A percentile compares a stretch with the other conserved stretches of the same genome.
phyloP scores from a whole-genome alignment of 2,113 vertebrate species.

The Vulpes ferrilata region DNA sequence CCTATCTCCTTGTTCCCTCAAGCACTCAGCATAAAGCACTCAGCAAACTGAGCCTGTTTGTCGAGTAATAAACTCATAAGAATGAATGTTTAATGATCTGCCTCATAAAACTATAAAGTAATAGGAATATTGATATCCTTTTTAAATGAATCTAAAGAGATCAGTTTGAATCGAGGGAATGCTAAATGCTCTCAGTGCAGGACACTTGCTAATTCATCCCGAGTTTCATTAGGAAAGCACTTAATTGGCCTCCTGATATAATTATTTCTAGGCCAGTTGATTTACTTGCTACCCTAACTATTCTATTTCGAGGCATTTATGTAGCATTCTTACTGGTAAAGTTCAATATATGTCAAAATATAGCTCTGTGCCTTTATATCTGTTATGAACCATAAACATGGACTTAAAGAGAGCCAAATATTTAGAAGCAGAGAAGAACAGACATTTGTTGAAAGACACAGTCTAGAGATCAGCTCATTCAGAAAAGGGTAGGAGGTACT shows the following conservation, averaged over 20 bases:
- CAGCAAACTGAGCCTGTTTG: neutral
- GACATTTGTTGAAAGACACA: neutral
- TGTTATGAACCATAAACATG: neutral
- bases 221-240: slow-evolving; percentile 3
- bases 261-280: neutral
- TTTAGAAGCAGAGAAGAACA: neutral
- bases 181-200: neutral
- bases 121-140: neutral
- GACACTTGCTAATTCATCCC: neutral
- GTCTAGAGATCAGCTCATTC: neutral
- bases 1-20: neutral
- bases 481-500: neutral
- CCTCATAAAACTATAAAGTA: neutral
- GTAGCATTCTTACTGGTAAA: neutral
- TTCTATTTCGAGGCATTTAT: slow-evolving; percentile 1
- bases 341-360: neutral
- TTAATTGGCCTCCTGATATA: neutral
- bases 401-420: neutral
- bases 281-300: neutral
- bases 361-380: neutral
- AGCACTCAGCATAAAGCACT: neutral
- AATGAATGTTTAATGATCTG: neutral
- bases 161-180: neutral
- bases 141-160: slow-evolving; percentile 50
- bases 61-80: neutral